These are phyloP conservation scores for Drosophila guanche DNA, from an alignment of 1,140 invertebrate species.

Conservation along the genomic window DNA sequence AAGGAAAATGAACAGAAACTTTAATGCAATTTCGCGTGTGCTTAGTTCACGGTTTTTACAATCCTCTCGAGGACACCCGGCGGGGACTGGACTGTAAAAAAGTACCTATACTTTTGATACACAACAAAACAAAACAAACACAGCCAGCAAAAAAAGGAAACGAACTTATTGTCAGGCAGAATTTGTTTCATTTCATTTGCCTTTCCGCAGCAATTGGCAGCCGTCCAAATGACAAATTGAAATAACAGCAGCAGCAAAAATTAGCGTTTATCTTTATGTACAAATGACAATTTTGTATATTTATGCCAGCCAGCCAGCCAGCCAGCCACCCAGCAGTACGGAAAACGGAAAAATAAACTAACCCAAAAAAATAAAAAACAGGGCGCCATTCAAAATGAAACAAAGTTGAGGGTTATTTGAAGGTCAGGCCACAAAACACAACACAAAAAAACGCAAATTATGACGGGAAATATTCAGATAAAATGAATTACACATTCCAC, in stretches of 20 bases:
- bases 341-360: conserved; percentile 49
- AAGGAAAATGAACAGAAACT: conserved; percentile 30
- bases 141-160: conserved; percentile 2
- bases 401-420: conserved; percentile 72
- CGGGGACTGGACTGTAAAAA: conserved; percentile 37
- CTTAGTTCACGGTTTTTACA: conserved; percentile 40
- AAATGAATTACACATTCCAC: conserved; percentile 8
- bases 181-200: conserved; percentile 60
- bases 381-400: conserved; percentile 53
- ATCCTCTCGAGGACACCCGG: conserved; percentile 26
- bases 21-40: conserved; percentile 45
- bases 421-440: conserved; percentile 50
- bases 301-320: conserved; percentile 54
- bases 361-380: conserved; percentile 55
- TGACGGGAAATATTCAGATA: neutral
- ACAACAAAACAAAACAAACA: conserved; percentile 22
- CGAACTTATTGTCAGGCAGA: conserved; percentile 48
- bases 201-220: conserved; percentile 66
- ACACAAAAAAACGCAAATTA: conserved; percentile 13
- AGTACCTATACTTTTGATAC: conserved; percentile 30
- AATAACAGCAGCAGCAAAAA: conserved; percentile 69
- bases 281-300: conserved; percentile 77
- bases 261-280: conserved; percentile 76
- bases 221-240: conserved; percentile 76
- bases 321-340: conserved; percentile 32